phyloP scores from a whole-genome alignment of 2,113 vertebrate genomes.

The Fulmarus glacialis region DNA sequence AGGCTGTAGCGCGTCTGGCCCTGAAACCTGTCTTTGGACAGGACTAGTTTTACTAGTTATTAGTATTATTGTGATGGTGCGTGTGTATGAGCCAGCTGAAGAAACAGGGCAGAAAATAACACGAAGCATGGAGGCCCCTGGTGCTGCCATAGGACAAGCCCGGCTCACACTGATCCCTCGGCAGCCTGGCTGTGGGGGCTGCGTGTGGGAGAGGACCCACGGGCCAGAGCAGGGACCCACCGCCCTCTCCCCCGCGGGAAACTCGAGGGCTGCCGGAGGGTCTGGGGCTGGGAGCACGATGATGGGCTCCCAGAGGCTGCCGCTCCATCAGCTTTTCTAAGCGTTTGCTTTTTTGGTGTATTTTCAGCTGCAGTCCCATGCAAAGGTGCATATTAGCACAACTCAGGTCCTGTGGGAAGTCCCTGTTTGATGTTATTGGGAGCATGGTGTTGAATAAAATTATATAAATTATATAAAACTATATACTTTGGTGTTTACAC shows the following conservation, averaged over 20 bases:
- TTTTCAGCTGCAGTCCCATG: not conserved
- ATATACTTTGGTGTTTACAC: not conserved
- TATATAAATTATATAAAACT: not conserved
- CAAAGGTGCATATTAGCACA: not conserved
- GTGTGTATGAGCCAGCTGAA: not conserved
- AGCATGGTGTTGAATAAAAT: not conserved
- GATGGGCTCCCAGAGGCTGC: not conserved
- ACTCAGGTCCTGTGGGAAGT: not conserved
- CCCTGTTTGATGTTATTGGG: not conserved
- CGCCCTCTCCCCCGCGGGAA: rapidly evolving
- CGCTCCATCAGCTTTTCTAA: not conserved
- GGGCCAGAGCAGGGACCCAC: not conserved
- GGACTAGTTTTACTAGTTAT: not conserved
- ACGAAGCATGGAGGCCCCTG: rapidly evolving
- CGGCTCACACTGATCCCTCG: rapidly evolving
- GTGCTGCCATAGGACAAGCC: not conserved
- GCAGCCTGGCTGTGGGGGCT: not conserved
- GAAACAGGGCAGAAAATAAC: not conserved
- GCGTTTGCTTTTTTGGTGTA: not conserved
- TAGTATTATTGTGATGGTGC: not conserved
- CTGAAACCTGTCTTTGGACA: not conserved
- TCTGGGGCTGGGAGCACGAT: rapidly evolving
- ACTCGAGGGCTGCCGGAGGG: rapidly evolving
- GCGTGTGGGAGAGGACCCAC: rapidly evolving
- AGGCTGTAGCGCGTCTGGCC: not conserved